phyloP scores from a whole-genome alignment of 2,113 vertebrate genomes.

The Mus spicilegus region DNA sequence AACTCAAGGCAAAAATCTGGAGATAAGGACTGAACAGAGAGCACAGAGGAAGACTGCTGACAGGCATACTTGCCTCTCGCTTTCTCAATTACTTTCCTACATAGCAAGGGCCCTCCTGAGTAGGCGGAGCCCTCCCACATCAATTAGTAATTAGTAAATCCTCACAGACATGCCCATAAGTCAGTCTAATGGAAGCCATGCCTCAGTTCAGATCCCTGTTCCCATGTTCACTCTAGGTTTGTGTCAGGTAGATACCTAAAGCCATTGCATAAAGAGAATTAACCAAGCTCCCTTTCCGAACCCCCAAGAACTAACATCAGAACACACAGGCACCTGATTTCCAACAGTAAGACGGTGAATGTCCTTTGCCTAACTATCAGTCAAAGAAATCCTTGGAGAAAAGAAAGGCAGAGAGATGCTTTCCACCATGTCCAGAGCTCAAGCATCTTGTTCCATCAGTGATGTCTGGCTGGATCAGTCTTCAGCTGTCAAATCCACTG shows the following conservation, averaged over 20 bases:
- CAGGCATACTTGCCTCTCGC: not conserved
- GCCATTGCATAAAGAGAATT: not conserved
- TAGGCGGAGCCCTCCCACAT: not conserved
- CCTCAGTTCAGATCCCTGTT: not conserved
- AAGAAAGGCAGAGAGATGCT: not conserved
- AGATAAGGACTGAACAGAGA: not conserved
- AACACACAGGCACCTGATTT: not conserved
- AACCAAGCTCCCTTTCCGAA: not conserved
- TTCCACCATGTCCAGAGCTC: not conserved
- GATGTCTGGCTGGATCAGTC: not conserved
- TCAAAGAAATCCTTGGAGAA: not conserved
- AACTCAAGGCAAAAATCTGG: not conserved
- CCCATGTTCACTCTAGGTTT: not conserved
- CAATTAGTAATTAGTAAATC: not conserved
- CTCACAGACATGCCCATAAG: not conserved
- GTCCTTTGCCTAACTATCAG: not conserved
- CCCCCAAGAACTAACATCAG: conserved; percentile 15
- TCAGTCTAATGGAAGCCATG: not conserved
- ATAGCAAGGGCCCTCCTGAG: not conserved
- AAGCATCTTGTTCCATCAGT: not conserved
- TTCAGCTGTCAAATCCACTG: conserved; percentile 17
- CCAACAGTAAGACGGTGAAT: not conserved
- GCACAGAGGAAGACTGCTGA: not conserved
- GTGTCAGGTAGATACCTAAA: not conserved
- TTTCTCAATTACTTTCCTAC: not conserved